Percentiles rank a stretch among this genome's conserved stretches.
Evolutionary conservation across 2,888 invertebrate genomes (phyloP).

Genomic region (Phymatocera aterrima): DNA sequence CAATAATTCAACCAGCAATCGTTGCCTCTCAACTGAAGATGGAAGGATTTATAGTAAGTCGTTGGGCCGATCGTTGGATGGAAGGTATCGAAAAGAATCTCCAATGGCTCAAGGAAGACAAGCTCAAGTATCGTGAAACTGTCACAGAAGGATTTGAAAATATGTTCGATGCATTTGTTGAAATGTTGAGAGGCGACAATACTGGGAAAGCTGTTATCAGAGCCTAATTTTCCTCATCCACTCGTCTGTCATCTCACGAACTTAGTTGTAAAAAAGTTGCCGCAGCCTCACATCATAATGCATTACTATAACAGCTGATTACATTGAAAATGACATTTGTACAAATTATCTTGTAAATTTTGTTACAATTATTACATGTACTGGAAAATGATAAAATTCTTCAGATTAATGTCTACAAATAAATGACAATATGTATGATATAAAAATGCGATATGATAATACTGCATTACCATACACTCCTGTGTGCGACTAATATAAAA

Average conservation of each 20-base stretch:
- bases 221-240: constrained; percentile 70
- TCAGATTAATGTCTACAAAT: no score
- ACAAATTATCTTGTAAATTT: no score
- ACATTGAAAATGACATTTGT: no score
- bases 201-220: constrained; percentile 84
- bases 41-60: constrained; percentile 79
- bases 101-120: constrained; percentile 82
- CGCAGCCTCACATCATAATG: background rate
- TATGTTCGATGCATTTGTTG: constrained; percentile 83
- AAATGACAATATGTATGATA: no score
- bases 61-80: constrained; percentile 79
- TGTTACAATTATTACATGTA: no score
- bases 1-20: constrained; percentile 77
- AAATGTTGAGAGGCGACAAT: constrained; percentile 81
- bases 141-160: constrained; percentile 85
- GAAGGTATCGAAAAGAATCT: constrained; percentile 81
- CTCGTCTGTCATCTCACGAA: background rate
- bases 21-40: constrained; percentile 79
- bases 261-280: constrained; percentile 83
- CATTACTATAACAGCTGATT: background rate
- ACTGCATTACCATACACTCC: no score
- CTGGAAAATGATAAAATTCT: no score
- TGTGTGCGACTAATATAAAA: no score
- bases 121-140: constrained; percentile 83
- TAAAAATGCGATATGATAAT: no score